phyloP scores from a whole-genome alignment of 2,113 vertebrate species.

The Eidolon helvum region DNA sequence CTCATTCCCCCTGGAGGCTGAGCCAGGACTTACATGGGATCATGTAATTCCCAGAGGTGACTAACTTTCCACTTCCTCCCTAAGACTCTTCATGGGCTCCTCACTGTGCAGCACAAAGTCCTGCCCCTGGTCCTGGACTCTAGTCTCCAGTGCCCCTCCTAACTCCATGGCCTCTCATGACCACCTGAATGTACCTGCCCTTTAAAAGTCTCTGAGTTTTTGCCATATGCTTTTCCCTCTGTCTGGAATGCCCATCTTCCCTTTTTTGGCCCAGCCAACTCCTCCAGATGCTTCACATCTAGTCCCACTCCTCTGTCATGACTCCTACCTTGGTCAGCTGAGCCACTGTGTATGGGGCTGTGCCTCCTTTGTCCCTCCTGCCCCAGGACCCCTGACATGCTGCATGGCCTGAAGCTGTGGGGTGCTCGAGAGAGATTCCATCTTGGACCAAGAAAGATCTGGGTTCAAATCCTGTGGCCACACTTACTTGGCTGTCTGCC shows the following conservation, averaged over 20 bases:
- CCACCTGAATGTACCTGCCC: no score
- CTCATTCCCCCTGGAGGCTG: background rate
- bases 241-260: background rate
- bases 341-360: rapidly evolving
- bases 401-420: background rate
- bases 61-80: no score
- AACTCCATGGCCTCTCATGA: background rate
- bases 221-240: background rate
- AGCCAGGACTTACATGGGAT: background rate
- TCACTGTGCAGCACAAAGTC: background rate
- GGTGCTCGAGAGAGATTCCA: background rate
- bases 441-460: background rate
- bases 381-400: background rate
- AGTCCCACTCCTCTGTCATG: background rate
- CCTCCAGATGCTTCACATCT: background rate
- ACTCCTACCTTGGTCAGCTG: background rate
- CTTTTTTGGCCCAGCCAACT: background rate
- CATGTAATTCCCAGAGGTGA: background rate
- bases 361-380: background rate
- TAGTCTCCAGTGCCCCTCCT: background rate
- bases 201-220: background rate
- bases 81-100: background rate
- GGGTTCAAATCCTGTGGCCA: background rate
- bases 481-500: background rate
- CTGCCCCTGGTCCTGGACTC: background rate